Conservation (phyloP, 1,140 invertebrate species). For the Pygmarrhopalites habei region DNA sequence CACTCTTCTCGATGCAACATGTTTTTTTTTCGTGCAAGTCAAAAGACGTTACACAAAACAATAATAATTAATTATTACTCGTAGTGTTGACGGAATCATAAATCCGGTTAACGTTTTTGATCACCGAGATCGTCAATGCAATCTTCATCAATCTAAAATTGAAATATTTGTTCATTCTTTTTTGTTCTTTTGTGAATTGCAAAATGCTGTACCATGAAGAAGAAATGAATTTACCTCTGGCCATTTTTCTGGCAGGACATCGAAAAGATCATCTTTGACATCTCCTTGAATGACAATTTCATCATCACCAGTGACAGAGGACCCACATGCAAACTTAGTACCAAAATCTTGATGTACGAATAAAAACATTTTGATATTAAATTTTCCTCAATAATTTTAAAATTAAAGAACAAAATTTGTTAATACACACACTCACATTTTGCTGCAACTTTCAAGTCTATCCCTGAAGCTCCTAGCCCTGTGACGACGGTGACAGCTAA, state of each 20-base stretch:
- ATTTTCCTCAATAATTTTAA: too few relatives aligned
- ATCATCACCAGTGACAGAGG: constrained; percentile 95
- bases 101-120: constrained; percentile 47
- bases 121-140: constrained; percentile 53
- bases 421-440: too few relatives aligned
- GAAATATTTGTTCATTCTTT: constrained; percentile 8
- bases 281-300: constrained; percentile 99
- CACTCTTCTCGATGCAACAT: too few relatives aligned
- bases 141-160: constrained; percentile 52
- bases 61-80: too few relatives aligned
- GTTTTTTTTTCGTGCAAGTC: too few relatives aligned
- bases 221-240: constrained; percentile 58
- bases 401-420: too few relatives aligned
- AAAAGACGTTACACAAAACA: too few relatives aligned
- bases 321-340: constrained; percentile 95
- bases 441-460: constrained; percentile 94
- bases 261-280: constrained; percentile 94
- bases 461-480: constrained; percentile 85
- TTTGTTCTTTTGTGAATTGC: too few relatives aligned
- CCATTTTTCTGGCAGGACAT: constrained; percentile 97
- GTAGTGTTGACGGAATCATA: neutral
- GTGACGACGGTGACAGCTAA: constrained; percentile 87
- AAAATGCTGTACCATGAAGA: constrained; percentile 5
- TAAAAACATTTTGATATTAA: too few relatives aligned
- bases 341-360: constrained; percentile 65